Percentiles rank a stretch among this genome's conserved stretches.
These are phyloP conservation scores for Ursus arctos DNA, from an alignment of 2,113 vertebrate genomes.

Conservation along the genomic window DNA sequence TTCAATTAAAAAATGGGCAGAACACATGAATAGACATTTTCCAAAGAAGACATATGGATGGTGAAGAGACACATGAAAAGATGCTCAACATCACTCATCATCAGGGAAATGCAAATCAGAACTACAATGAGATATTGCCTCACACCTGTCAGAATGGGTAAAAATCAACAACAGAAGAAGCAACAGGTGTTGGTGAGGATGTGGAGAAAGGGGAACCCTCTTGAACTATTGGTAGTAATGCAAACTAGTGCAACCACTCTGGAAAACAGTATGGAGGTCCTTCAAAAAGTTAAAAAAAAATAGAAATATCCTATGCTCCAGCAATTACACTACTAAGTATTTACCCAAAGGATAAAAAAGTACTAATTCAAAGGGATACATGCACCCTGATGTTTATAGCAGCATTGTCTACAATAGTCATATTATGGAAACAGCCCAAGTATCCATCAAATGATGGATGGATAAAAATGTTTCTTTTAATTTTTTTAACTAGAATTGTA, in stretches of 20 bases:
- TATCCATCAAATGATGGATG: neutral
- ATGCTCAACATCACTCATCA: neutral
- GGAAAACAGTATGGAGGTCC: neutral
- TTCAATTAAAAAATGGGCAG: neutral
- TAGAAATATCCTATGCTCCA: neutral
- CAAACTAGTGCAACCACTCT: neutral
- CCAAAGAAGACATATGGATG: neutral
- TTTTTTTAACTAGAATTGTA: neutral
- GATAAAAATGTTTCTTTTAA: neutral
- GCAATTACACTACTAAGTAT: neutral
- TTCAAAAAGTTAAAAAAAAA: neutral
- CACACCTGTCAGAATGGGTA: neutral
- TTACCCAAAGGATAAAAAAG: neutral
- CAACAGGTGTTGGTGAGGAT: neutral
- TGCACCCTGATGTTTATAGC: neutral
- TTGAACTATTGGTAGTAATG: neutral
- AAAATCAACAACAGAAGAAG: neutral
- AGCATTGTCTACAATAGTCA: neutral
- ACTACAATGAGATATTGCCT: neutral
- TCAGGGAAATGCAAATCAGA: neutral
- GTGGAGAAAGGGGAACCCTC: neutral
- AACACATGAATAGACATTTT: neutral
- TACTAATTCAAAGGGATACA: neutral
- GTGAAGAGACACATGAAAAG: neutral
- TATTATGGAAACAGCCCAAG: neutral